Evolutionary conservation across 2,797 vertebrate genomes (phyloP), one percentile per base, ranked within the genome.

Genomic region (Myiotriccus ornatus): DNA sequence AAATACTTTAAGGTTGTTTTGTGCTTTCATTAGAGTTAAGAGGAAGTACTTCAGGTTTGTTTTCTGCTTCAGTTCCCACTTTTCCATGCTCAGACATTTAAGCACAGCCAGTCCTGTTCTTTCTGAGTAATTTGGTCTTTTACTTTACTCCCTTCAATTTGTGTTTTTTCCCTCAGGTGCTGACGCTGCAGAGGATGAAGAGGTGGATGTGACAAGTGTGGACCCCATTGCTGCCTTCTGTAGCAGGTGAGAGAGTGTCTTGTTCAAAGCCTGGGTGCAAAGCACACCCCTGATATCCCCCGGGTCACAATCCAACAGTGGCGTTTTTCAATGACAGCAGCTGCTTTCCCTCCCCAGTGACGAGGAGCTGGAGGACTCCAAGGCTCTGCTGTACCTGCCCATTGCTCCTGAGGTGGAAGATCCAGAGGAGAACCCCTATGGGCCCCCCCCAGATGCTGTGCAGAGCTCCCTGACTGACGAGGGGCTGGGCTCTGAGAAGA

Each of bases 321-420:
- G 35, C 37, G 3, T 15, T 46, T 84, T 50, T 25, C 55, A 70
- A 35, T 3, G 6, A 60, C 62, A 68, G 16, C 50, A n/a, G 7
- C 4, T 46, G 5, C 21, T 35, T 87, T 86, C 49, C 25, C 28
- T 25, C 47, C n/a, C 28, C 90, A 99, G 99, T 24, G 99, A 99
- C 60, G 99, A 99, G 97, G 99, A 99, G 95, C 97, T 99, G 96
- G 99, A 99, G 97, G 99, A 99, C 97, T 98, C 98, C 82, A 99
- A 99, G 94, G 99, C 99, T 28, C 97, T 99, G 85, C 98, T 99
- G 47, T 99, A 99, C 97, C 98, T 99, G 84, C 99, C 99, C 87
- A 99, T 99, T 47, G 99, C 99, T 25, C 99, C 99, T 7, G 99
- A 99, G 97, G 99, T 99, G 23, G 99, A 99, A 92, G 99, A 99